phyloP scores from a whole-genome alignment of 2,113 vertebrate species.

The Serranochromis macrocephalus region DNA sequence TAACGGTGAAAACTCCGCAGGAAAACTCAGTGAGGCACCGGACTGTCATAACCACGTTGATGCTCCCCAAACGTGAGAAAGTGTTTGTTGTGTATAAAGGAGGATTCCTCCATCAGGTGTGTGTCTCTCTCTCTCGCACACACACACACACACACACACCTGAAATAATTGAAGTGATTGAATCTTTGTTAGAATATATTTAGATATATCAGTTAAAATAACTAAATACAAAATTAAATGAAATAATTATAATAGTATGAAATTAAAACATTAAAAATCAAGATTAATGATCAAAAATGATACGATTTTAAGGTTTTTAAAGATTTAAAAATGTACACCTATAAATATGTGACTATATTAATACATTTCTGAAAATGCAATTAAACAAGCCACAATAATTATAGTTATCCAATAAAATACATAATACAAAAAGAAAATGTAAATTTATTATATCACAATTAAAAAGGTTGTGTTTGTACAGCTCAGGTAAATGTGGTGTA shows the following conservation, averaged over 20 bases:
- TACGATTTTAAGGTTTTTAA: not conserved
- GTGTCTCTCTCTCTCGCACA: rapidly evolving
- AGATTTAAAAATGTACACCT: not conserved
- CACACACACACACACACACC: not conserved
- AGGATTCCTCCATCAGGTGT: conserved; percentile 68
- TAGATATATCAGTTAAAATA: not conserved
- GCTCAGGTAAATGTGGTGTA: not conserved
- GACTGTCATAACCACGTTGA: conserved; percentile 9
- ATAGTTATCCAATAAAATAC: not conserved
- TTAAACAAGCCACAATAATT: not conserved
- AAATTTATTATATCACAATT: not conserved
- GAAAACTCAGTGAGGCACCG: conserved; percentile 2
- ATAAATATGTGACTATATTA: not conserved
- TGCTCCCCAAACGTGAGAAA: conserved; percentile 45
- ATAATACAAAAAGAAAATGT: not conserved
- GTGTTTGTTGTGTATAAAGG: conserved; percentile 63
- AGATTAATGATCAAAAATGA: not conserved
- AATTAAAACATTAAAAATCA: not conserved
- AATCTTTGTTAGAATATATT: not conserved
- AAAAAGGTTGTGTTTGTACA: not conserved
- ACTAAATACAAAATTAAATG: not conserved
- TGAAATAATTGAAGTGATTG: not conserved
- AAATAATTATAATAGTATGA: not conserved
- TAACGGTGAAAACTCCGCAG: conserved; percentile 17
- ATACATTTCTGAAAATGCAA: not conserved